phyloP scores from a whole-genome alignment of 2,888 invertebrate genomes.

The Hirtodrosophila histrioides region DNA sequence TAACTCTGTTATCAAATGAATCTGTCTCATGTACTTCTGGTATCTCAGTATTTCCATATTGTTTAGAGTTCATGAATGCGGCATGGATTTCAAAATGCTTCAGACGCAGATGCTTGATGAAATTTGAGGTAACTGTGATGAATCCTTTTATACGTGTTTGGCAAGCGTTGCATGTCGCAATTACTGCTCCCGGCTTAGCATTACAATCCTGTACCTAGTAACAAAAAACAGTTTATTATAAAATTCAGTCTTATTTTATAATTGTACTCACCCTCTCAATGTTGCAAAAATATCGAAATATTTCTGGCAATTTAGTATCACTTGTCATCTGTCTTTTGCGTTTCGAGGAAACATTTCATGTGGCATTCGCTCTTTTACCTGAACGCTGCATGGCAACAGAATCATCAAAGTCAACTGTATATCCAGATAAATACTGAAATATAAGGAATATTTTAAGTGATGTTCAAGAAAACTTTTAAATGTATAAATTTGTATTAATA shows the following conservation, averaged over 20 bases:
- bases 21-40: conserved; percentile 20
- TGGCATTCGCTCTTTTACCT: background rate
- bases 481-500: no score
- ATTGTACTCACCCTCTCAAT: conserved; percentile 32
- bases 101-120: conserved; percentile 48
- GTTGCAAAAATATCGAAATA: conserved; percentile 42
- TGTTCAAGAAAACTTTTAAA: no score
- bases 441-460: background rate
- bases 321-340: conserved; percentile 12
- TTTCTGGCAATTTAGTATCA: conserved; percentile 34
- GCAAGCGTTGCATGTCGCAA: conserved; percentile 47
- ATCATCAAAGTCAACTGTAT: conserved; percentile 6
- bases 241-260: background rate
- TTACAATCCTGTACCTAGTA: conserved; percentile 20
- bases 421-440: conserved; percentile 15
- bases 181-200: conserved; percentile 34
- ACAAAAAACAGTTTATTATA: background rate
- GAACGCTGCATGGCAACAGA: background rate
- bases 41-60: conserved; percentile 17
- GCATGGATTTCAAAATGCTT: conserved; percentile 41
- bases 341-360: background rate
- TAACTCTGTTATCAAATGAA: conserved; percentile 33
- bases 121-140: conserved; percentile 44
- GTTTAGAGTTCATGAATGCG: conserved; percentile 31
- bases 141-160: conserved; percentile 44